Evolutionary conservation across 35 echinoderm and acorn worm species (phyloP).

Genomic region (Ophioderma brevispina): DNA sequence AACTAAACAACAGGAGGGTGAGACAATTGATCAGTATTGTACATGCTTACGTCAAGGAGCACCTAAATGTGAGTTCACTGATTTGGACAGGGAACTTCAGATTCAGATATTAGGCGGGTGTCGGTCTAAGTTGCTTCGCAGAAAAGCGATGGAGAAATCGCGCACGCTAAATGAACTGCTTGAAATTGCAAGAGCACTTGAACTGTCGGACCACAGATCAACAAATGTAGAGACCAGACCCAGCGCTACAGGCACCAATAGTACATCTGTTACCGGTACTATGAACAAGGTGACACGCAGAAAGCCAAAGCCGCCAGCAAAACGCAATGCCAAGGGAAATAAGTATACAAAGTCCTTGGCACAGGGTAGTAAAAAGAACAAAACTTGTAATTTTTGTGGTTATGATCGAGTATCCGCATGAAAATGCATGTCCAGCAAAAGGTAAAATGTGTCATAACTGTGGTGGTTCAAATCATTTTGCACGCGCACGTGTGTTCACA

Average conservation of each 20-base stretch:
- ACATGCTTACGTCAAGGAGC: constrained; percentile 47
- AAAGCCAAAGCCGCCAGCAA: neutral
- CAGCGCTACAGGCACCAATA: neutral
- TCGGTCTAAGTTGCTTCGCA: constrained; percentile 13
- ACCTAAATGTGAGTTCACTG: constrained; percentile 60
- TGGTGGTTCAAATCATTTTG: constrained; percentile 39
- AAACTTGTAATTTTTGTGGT: constrained; percentile 48
- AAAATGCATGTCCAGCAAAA: constrained; percentile 41
- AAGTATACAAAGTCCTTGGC: neutral
- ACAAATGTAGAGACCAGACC: neutral
- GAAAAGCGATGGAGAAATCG: constrained; percentile 40
- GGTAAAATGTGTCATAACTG: constrained; percentile 47
- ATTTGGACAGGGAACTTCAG: constrained; percentile 49
- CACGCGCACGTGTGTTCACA: neutral
- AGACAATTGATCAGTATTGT: constrained; percentile 65
- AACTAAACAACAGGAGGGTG: constrained; percentile 51
- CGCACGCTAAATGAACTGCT: neutral
- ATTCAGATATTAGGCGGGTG: constrained; percentile 67
- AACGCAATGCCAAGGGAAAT: neutral
- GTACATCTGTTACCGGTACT: neutral
- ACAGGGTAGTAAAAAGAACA: too few relatives aligned
- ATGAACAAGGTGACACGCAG: neutral
- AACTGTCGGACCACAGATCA: constrained; percentile 21
- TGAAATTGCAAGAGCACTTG: constrained; percentile 13
- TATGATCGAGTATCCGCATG: constrained; percentile 45